Evolutionary conservation across 2,888 invertebrate species (phyloP), one percentile per base, ranked within the genome.

Genomic region (Erpobdella octoculata): DNA sequence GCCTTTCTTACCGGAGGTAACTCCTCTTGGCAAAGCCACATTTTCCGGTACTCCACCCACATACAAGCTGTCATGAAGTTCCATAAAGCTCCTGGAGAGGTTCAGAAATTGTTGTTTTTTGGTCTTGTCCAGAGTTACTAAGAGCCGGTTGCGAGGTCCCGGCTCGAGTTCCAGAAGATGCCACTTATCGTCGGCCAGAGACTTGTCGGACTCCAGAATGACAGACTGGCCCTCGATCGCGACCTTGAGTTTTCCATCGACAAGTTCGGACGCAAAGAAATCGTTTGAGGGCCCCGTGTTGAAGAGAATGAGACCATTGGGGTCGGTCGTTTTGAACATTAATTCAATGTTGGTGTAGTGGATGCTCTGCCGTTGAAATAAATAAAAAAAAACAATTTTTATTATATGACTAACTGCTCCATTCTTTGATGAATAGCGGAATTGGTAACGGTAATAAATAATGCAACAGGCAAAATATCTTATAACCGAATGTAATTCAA

Each of bases 251-350:
- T 75, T 73, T 12, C 81, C 81, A 68, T 79, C 76, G 62, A 77
- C 76, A 21, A 81, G 28, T 33, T 62, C 35, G 12, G 31, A 31
- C 2, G 31, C 62, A 62, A 35, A 62, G 62, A n/a, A 62, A 12
- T 62, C 33, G n/a, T 62, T 35, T 1, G 31, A 33, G 6, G 35
- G 35, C 1, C 31, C 28, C 8, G 62, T 75, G 36, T 79, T 75
- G 33, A 12, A 76, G 21, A 77, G 58, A 15, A 82, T 70, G 5
- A 82, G 70, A 36, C 80, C 82, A 36, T 79, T 74, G 33, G 76
- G 73, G 64, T 79, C 76, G n/a, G 78, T 74, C 0, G 82, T 81
- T 48, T 78, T 77, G 76, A 82, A 80, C 70, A 78, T 77, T 75
- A 81, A 78, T 33, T 76, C 73, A 8, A 81, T 31, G 35, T 61